Evolutionary conservation across 2,113 vertebrate species (phyloP), one percentile per base, ranked within the genome.

Genomic region (Chunga burmeisteri): DNA sequence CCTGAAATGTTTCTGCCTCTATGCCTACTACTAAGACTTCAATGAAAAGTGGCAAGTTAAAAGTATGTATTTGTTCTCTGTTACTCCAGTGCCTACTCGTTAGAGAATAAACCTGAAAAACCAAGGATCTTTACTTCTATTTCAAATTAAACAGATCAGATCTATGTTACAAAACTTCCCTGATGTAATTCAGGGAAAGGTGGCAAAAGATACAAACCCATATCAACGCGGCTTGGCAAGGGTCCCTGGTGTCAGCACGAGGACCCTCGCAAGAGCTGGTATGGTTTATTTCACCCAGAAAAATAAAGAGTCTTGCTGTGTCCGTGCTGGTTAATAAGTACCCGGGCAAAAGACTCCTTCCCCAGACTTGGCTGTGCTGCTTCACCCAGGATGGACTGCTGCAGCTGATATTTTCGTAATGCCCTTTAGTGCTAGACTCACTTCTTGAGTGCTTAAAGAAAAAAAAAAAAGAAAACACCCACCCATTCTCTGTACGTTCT

Each of bases 131-230:
- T 70, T 66, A 47, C 23, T 86, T 72, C 23, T 72, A 22, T 83
- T 96, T 93, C 40, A 25, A 82, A 81, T 86, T 66, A 71, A 91
- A 71, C 22, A 67, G 32, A 23, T 86, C 55, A 44, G 40, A 61
- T 36, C 32, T 25, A 44, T 47, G 10, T 91, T 93, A 66, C 74
- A 91, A 87, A 93, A 87, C 34, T 75, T 68, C 44, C 42, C n/a
- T 85, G 23, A 46, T 65, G 78, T 65, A 94, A 96, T 80, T 95
- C 70, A 88, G 84, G 47, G 73, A 94, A 94, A 75, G 58, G 78
- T 70, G 66, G 30, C 65, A 91, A 84, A 86, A 70, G 83, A 94
- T 58, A 95, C 61, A 75, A 55, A 67, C 44, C 40, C 8, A 0
- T 91, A 81, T 53, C 47, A 55, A 26, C 14, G 34, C 27, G 61